Base-by-base conservation (phyloP, 2,797 vertebrate species). In the Cynodonichthys magdalenae region DNA sequence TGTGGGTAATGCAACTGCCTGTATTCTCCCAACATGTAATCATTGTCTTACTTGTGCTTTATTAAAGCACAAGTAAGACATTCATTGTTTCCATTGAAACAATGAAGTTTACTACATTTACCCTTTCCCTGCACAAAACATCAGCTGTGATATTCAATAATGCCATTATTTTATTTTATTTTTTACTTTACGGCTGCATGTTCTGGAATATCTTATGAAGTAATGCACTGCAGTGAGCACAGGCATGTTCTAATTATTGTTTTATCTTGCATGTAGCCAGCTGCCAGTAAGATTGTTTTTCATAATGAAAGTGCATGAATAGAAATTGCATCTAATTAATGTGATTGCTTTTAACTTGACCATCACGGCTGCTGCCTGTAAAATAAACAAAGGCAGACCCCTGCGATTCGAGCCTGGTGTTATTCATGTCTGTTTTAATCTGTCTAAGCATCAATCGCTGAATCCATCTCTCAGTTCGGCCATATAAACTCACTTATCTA, bases 221-320 rank as follows among this genome's bases (percentile, higher is more conserved):
- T 24, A 4, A 60, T 54, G 27, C 49, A 53, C 20, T n/a, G n/a
- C 19, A 53, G 71, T 73, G 14, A 67, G 78, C 64, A 24, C 46
- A 69, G 53, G 19, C 31, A 41, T 44, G n/a, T 28, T 7, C 0
- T 29, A 2, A 51, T 52, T 53, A 56, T 67, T 31, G 41, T 71
- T 64, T 53, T 4, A n/a, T 19, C 24, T 19, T 19, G 42, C n/a
- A 6, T 54, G 53, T 51, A 51, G 53, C 53, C 29, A 18, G 19
- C 55, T 72, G 68, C 73, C 72, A 64, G 41, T 4, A 5, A 46
- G 47, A n/a, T 42, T 67, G 66, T 63, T 53, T 46, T 27, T 14
- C 42, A 55, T 70, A n/a, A 74, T 77, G 59, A 69, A 81, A 80
- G 51, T 17, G 15, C 34, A 29, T 63, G 55, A 80, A 75, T 10